Percentiles rank a stretch among this genome's conserved stretches.
Conservation (phyloP, 1,140 invertebrate species). For the Nasonia giraulti region DNA sequence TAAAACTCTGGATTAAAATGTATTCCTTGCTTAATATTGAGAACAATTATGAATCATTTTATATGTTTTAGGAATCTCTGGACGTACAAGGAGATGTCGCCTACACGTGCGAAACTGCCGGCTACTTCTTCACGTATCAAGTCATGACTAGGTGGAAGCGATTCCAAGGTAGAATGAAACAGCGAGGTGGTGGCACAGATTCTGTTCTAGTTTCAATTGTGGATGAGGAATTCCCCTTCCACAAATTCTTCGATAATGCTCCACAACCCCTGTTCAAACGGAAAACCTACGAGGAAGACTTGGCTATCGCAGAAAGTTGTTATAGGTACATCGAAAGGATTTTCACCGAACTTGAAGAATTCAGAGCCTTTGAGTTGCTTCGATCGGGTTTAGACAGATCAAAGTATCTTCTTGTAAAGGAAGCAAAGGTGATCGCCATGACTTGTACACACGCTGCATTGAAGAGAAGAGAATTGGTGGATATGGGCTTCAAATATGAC, state of each 20-base stretch:
- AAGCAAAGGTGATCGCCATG: conserved; percentile 99
- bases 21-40: not conserved
- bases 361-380: conserved; percentile 97
- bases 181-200: conserved; percentile 67
- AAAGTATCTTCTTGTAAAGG: conserved; percentile 97
- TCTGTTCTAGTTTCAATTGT: conserved; percentile 63
- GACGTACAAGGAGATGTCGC: conserved; percentile 92
- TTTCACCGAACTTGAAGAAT: conserved; percentile 98
- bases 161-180: conserved; percentile 81
- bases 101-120: conserved; percentile 99
- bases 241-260: conserved; percentile 92
- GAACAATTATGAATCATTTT: not conserved
- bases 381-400: conserved; percentile 95
- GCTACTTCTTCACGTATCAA: conserved; percentile 92
- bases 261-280: conserved; percentile 94
- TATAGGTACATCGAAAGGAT: conserved; percentile 97
- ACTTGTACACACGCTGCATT: conserved; percentile 99
- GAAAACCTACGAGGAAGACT: conserved; percentile 87
- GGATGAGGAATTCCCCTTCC: conserved; percentile 92
- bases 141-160: conserved; percentile 94
- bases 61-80: conserved; percentile 78
- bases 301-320: conserved; percentile 94
- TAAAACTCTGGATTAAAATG: not conserved
- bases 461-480: conserved; percentile 96
- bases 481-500: conserved; percentile 97